phyloP scores from a whole-genome alignment of 2,797 vertebrate species.

The Syndactyla subalaris region DNA sequence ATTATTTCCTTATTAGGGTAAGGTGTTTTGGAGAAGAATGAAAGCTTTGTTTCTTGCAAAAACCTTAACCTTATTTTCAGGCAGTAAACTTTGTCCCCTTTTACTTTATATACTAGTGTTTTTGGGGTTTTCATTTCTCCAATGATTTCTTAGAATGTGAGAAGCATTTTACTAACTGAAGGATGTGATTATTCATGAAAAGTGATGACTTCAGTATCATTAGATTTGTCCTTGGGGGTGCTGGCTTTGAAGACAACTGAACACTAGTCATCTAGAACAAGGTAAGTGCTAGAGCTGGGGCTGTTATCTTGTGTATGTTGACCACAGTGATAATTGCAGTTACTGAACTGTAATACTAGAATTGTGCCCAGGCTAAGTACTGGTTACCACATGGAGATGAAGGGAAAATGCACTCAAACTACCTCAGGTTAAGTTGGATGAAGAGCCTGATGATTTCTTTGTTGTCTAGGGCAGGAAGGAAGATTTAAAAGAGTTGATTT shows the following conservation, averaged over 20 bases:
- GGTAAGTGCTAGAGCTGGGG: neutral
- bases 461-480: neutral
- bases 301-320: neutral
- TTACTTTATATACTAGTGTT: neutral
- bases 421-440: neutral
- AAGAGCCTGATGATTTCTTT: neutral
- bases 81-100: neutral
- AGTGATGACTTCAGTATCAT: neutral
- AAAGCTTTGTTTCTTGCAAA: neutral
- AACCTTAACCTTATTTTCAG: neutral
- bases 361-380: neutral
- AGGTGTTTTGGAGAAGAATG: neutral
- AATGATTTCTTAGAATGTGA: neutral
- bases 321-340: neutral
- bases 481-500: neutral
- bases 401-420: neutral
- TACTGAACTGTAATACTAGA: neutral
- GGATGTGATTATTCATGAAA: neutral
- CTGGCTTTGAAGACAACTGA: neutral
- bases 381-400: neutral
- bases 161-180: constrained; percentile 1
- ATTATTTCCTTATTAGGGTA: neutral
- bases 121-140: neutral
- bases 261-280: neutral
- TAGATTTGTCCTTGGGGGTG: neutral